Conservation (phyloP, 2,888 invertebrate species). For the Dicycla oo region DNA sequence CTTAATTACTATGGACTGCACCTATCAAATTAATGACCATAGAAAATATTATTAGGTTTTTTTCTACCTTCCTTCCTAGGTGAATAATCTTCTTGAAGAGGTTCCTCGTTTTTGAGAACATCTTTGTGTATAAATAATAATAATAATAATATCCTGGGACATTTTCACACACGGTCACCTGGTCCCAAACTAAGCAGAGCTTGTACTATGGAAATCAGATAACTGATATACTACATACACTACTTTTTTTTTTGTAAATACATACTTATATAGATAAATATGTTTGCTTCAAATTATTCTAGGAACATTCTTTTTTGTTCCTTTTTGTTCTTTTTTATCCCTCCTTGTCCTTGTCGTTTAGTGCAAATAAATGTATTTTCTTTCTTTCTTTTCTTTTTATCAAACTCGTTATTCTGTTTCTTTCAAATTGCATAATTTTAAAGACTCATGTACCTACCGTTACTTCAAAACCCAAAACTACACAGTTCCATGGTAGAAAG, state of each 20-base stretch:
- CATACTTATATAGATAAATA: too few species aligned
- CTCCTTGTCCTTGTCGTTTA: background rate
- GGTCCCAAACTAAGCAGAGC: too few species aligned
- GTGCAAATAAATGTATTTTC: background rate
- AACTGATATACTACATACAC: too few species aligned
- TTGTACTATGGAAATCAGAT: too few species aligned
- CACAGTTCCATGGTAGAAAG: conserved; percentile 27
- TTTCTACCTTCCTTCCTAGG: background rate
- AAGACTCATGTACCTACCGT: background rate
- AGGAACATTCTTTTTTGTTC: background rate
- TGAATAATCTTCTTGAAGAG: background rate
- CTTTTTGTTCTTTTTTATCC: background rate
- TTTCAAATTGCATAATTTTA: background rate
- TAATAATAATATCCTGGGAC: too few species aligned
- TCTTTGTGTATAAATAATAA: background rate
- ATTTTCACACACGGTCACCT: too few species aligned
- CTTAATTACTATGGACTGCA: background rate
- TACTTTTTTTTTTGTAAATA: too few species aligned
- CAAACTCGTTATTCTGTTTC: background rate
- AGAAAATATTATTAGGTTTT: background rate
- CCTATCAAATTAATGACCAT: background rate
- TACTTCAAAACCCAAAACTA: background rate
- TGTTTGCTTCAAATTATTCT: background rate
- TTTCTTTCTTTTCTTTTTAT: too few species aligned
- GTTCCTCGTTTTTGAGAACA: background rate